phyloP scores from a whole-genome alignment of 2,888 invertebrate species.

The Nephrotoma guestfalica region DNA sequence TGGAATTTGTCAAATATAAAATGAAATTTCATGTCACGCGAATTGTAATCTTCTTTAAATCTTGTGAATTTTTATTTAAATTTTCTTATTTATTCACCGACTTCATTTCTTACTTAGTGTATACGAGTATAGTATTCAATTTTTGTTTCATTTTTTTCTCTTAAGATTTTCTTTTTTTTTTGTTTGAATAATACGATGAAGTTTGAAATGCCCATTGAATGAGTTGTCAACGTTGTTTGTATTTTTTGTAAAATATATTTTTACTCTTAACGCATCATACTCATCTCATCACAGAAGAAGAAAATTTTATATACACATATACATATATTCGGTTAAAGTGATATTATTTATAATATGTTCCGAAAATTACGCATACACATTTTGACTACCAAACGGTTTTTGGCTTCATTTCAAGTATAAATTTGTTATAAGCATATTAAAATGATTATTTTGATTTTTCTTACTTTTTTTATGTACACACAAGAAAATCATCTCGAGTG shows the following conservation, averaged over 20 bases:
- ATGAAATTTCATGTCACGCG: conserved; percentile 4
- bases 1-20: conserved; percentile 3
- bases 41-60: background rate
- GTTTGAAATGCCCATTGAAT: background rate
- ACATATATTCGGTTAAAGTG: background rate
- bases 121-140: background rate
- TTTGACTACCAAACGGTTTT: background rate
- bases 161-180: background rate
- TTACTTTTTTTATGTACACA: background rate
- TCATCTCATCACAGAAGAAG: conserved; percentile 1
- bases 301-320: background rate
- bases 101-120: background rate
- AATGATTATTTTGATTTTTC: background rate
- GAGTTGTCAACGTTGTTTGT: background rate
- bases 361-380: background rate
- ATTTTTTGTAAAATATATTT: background rate
- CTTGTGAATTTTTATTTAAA: background rate
- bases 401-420: conserved; percentile 1
- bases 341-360: background rate
- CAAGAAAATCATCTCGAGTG: background rate
- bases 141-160: background rate
- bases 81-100: conserved; percentile 4
- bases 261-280: background rate
- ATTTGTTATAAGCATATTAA: background rate
- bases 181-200: background rate